A percentile compares a stretch with the other conserved stretches of the same genome.
Conservation (phyloP, 2,113 vertebrate species). For the Lepus americanus region DNA sequence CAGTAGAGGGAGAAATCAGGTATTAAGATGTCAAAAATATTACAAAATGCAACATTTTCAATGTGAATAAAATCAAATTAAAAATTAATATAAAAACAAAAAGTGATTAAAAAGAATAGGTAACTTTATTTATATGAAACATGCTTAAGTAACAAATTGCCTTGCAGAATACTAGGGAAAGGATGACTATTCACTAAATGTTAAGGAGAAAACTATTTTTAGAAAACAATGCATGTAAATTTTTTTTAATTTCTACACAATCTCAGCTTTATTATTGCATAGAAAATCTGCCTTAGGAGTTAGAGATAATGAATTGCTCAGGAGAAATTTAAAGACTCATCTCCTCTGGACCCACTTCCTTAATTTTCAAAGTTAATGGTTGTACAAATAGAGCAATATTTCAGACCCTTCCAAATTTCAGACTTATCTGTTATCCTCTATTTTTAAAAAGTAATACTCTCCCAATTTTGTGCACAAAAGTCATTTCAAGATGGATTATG, state of each 20-base stretch:
- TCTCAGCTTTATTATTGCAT: neutral
- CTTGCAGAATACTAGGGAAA: neutral
- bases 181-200: constrained; percentile 10
- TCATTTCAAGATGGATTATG: constrained; percentile 27
- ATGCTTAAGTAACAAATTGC: neutral
- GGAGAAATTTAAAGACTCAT: constrained; percentile 24
- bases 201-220: constrained; percentile 4
- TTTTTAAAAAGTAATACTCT: neutral
- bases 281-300: neutral
- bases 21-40: neutral
- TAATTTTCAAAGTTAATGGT: constrained; percentile 29
- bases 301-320: neutral
- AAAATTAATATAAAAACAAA: constrained; percentile 12
- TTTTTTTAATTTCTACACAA: neutral
- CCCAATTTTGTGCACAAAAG: neutral
- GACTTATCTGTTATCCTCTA: neutral
- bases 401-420: neutral
- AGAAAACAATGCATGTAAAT: neutral
- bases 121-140: neutral
- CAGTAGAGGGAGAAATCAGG: too few relatives aligned
- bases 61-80: neutral
- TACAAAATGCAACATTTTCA: neutral
- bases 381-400: neutral
- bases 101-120: neutral
- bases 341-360: neutral